Evolutionary conservation across 2,113 vertebrate species (phyloP).

Genomic region (Asarcornis scutulata): DNA sequence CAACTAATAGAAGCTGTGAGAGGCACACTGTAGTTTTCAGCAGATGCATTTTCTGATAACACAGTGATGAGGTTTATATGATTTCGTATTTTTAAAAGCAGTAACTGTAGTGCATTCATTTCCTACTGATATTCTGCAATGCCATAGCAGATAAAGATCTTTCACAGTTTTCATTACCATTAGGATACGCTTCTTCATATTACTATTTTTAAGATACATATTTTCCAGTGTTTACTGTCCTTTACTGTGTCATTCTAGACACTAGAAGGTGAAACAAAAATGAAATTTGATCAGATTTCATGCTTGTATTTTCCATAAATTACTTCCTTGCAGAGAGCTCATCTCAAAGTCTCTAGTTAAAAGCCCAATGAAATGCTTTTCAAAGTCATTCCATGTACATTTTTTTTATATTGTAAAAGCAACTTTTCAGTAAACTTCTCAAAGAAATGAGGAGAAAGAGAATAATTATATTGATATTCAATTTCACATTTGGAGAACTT

Average conservation of each 20-base stretch:
- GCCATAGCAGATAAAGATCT: neutral
- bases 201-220: neutral
- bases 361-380: neutral
- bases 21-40: neutral
- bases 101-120: neutral
- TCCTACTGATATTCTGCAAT: neutral
- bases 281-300: neutral
- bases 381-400: neutral
- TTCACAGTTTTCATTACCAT: constrained; percentile 10
- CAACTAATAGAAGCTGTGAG: neutral
- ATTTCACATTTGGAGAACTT: neutral
- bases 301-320: neutral
- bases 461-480: neutral
- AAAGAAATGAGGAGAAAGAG: neutral
- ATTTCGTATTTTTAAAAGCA: neutral
- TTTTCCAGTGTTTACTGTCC: neutral
- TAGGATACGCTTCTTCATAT: constrained; percentile 6
- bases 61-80: neutral
- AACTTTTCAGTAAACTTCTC: neutral
- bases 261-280: constrained; percentile 12
- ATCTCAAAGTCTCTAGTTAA: neutral
- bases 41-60: neutral
- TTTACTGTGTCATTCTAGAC: neutral
- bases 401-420: neutral
- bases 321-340: neutral